Evolutionary conservation across 2,797 vertebrate genomes (phyloP), one percentile per base, ranked within the genome.

Genomic region (Liasis olivaceus): DNA sequence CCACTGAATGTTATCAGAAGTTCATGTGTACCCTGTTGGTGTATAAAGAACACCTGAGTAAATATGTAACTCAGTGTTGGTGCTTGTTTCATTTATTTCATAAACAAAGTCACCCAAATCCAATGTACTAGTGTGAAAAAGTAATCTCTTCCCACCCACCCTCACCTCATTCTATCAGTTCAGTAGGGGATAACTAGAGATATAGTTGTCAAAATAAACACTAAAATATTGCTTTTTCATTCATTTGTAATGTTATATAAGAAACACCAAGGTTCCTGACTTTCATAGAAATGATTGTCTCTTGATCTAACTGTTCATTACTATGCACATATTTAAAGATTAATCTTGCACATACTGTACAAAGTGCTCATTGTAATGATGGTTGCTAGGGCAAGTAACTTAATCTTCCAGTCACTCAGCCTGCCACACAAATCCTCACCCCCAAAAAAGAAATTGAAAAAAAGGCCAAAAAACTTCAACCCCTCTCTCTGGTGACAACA

Each of bases 191-290:
- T 36, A 72, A 72, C 3, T 47, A 81, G 36, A 3, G 20, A 47
- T 36, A 72, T 72, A 36, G 69, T 77, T 22, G 69, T 36, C 31
- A 20, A 77, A 77, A 77, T 6, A 42, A 42, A 22, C 36, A 36
- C 72, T 81, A 81, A 47, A 63, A 66, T 59, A 81, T 58, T 1
- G 9, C 66, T 93, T 91, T 0, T 7, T 64, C 15, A 84, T 17
- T 62, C 26, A 72, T 51, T 93, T 87, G 84, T 31, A 88, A 69
- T 89, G 89, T 93, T 62, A 59, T 20, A 90, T 36, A 91, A 84
- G 84, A 85, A 90, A 64, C 63, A 1, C 0, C 90, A 92, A 81
- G 87, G 94, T 85, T 85, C 92, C 81, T 92, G 93, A 90, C 92
- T 93, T 93, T 47, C 28, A 28, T 5, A 20, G n/a, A 63, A 56